Evolutionary conservation across 2,797 vertebrate genomes (phyloP).

Genomic region (Kryptolebias ocellatus): DNA sequence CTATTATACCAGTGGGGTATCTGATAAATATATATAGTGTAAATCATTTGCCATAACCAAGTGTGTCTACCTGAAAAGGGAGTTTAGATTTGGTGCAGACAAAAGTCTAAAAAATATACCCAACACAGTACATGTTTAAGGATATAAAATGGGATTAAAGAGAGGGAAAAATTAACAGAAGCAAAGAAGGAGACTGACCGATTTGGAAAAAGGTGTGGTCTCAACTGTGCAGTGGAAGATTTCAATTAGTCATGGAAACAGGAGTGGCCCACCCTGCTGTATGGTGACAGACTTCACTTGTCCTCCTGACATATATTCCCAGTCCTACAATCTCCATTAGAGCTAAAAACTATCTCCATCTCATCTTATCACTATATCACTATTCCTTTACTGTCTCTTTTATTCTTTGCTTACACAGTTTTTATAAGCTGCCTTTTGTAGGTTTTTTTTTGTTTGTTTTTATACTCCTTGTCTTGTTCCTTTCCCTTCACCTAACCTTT

Average conservation of each 20-base stretch:
- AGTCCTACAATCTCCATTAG: conserved; percentile 1
- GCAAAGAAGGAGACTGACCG: conserved; percentile 39
- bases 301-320: conserved; percentile 67
- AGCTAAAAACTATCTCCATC: neutral
- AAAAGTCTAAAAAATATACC: conserved; percentile 12
- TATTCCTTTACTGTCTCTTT: neutral
- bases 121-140: conserved; percentile 6
- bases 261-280: conserved; percentile 58
- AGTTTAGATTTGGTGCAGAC: conserved; percentile 23
- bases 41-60: too few species aligned
- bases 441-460: neutral
- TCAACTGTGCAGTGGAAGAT: conserved; percentile 67
- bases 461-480: neutral
- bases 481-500: conserved; percentile 24
- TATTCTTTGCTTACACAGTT: neutral
- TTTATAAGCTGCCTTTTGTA: neutral
- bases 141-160: conserved; percentile 21
- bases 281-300: conserved; percentile 65
- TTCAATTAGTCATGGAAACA: conserved; percentile 78
- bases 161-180: conserved; percentile 34
- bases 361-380: neutral
- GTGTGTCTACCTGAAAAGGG: neutral
- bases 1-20: too few species aligned
- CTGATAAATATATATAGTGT: too few species aligned
- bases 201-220: conserved; percentile 54